These are phyloP conservation scores for Otis tarda DNA, from an alignment of 2,113 vertebrate genomes.

Conservation along the genomic window DNA sequence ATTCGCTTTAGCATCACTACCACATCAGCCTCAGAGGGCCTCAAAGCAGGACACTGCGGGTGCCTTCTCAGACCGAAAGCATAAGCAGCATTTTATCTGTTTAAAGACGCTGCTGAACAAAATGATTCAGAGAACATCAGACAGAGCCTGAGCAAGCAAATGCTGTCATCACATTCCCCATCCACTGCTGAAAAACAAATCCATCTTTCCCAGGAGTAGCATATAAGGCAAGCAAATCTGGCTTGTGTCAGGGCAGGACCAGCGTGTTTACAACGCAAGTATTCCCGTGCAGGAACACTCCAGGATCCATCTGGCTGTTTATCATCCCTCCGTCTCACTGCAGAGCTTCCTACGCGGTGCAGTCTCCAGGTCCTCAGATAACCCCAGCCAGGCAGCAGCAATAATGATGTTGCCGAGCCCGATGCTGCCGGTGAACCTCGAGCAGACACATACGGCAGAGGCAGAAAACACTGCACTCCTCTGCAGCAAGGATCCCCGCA, in stretches of 20 bases:
- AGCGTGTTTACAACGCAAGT: constrained; percentile 36
- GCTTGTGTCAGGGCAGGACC: constrained; percentile 23
- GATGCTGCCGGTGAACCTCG: not conserved
- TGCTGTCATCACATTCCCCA: constrained; percentile 34
- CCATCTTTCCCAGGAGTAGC: constrained; percentile 25
- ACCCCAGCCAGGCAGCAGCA: constrained; percentile 10
- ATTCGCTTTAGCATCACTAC: not conserved
- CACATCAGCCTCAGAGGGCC: not conserved
- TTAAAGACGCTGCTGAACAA: not conserved
- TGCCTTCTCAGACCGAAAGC: not conserved
- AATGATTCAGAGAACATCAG: not conserved
- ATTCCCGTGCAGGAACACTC: constrained; percentile 37
- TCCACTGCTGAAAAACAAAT: constrained; percentile 45
- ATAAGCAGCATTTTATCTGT: not conserved
- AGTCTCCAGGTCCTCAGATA: constrained; percentile 56
- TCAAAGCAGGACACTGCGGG: constrained; percentile 11
- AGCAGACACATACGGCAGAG: not conserved
- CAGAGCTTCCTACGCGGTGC: constrained; percentile 49
- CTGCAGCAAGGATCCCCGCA: constrained; percentile 47
- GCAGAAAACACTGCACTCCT: not conserved
- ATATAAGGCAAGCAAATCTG: constrained; percentile 55
- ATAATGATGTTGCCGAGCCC: not conserved
- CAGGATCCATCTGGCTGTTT: constrained; percentile 45
- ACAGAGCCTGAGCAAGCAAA: not conserved
- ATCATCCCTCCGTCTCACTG: constrained; percentile 32